These are phyloP conservation scores for Bimastos eiseni DNA, from an alignment of 2,888 invertebrate genomes.

Conservation along the genomic window DNA sequence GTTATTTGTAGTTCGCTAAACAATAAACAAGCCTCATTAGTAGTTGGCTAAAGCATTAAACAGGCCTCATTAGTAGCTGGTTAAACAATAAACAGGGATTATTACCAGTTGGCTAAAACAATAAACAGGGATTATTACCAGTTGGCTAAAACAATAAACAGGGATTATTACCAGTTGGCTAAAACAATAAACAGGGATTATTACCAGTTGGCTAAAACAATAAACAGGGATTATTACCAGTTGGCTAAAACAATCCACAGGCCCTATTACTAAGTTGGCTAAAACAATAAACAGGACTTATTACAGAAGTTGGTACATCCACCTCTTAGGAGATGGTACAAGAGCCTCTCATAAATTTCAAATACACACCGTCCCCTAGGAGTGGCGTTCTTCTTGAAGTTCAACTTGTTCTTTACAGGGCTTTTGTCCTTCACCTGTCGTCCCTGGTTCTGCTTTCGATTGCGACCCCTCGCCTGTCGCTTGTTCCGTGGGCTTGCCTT, in stretches of 20 bases:
- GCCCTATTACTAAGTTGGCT: too few species aligned
- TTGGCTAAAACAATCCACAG: too few species aligned
- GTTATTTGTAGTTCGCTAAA: background rate
- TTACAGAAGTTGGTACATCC: too few species aligned
- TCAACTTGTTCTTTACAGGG: conserved; percentile 15
- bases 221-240: too few species aligned
- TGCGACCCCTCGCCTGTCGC: background rate
- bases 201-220: too few species aligned
- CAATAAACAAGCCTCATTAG: background rate
- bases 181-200: too few species aligned
- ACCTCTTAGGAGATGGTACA: too few species aligned
- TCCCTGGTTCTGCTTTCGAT: background rate
- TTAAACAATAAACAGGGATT: background rate
- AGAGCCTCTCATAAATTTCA: background rate
- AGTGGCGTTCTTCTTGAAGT: background rate
- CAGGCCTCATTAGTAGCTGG: too few species aligned
- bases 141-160: too few species aligned
- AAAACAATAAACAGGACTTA: too few species aligned
- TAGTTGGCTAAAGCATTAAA: too few species aligned
- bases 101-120: background rate
- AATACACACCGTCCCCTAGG: background rate
- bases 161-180: too few species aligned
- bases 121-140: background rate
- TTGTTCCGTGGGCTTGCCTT: background rate
- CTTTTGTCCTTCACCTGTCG: conserved; percentile 24